Evolutionary conservation across 2,888 invertebrate genomes (phyloP).

Genomic region (Apotomis betuletana): DNA sequence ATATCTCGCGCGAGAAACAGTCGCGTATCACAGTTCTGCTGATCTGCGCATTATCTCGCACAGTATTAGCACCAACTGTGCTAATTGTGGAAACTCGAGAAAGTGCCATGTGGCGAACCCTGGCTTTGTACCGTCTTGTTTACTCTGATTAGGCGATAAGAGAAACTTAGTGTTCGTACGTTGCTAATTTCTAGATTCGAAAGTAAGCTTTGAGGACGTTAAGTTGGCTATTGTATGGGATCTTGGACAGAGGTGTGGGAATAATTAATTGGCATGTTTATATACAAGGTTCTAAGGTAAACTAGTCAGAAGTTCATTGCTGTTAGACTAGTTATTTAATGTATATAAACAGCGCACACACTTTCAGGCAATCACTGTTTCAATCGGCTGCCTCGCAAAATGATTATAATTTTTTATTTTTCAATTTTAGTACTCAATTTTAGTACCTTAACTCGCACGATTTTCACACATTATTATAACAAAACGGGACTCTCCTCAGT

Average conservation of each 20-base stretch:
- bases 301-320: neutral
- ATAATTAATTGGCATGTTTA: slow-evolving; percentile 29
- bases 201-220: slow-evolving; percentile 33
- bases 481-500: too few species aligned
- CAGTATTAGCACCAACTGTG: slow-evolving; percentile 64
- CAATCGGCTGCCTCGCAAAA: too few species aligned
- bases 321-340: too few species aligned
- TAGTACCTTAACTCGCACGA: too few species aligned
- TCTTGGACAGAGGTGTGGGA: neutral
- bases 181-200: slow-evolving; percentile 25
- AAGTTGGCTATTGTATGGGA: neutral
- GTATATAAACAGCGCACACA: too few species aligned
- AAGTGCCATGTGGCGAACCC: slow-evolving; percentile 46
- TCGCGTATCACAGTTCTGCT: too few species aligned
- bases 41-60: slow-evolving; percentile 61
- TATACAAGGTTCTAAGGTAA: neutral
- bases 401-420: too few species aligned
- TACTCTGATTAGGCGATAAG: slow-evolving; percentile 36
- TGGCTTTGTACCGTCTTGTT: slow-evolving; percentile 32
- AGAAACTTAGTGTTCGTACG: slow-evolving; percentile 22
- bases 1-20: too few species aligned
- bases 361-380: too few species aligned
- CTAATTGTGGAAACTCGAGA: slow-evolving; percentile 71
- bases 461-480: too few species aligned
- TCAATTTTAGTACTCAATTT: too few species aligned